These are phyloP conservation scores for Drosophila paulistorum DNA, from an alignment of 1,140 invertebrate species.

Conservation along the genomic window DNA sequence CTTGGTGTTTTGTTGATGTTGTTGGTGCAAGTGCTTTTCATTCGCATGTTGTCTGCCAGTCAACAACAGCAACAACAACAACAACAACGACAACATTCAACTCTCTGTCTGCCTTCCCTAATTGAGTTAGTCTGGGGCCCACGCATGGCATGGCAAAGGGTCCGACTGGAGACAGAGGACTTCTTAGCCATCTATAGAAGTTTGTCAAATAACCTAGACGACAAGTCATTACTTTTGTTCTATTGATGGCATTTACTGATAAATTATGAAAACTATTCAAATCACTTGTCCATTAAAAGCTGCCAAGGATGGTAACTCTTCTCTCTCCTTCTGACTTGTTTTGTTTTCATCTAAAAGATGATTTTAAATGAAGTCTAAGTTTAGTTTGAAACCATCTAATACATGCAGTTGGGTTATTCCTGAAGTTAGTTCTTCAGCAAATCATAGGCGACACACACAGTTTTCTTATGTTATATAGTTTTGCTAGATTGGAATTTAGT, in stretches of 20 bases:
- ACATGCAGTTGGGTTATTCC: no score
- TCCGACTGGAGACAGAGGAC: constrained; percentile 1
- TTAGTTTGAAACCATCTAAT: no score
- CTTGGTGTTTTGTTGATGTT: not conserved
- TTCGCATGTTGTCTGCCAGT: constrained; percentile 54
- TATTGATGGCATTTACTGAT: constrained; percentile 8
- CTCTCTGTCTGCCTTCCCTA: constrained; percentile 53
- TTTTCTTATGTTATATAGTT: no score
- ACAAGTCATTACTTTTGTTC: not conserved
- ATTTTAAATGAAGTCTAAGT: no score
- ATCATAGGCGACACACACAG: no score
- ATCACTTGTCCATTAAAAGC: not conserved
- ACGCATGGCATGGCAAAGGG: constrained; percentile 44
- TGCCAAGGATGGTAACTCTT: not conserved
- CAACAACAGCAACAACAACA: constrained; percentile 31
- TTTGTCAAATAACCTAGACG: not conserved
- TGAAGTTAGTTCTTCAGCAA: no score
- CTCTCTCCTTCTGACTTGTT: not conserved
- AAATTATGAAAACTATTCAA: constrained; percentile 9
- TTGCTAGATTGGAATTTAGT: no score
- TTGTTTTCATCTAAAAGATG: not conserved
- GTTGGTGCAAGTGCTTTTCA: constrained; percentile 3
- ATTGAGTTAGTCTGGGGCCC: constrained; percentile 58
- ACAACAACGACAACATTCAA: constrained; percentile 35
- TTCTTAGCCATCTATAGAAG: not conserved